phyloP scores from a whole-genome alignment of 2,797 vertebrate genomes.

The Microctenopoma lineatum region DNA sequence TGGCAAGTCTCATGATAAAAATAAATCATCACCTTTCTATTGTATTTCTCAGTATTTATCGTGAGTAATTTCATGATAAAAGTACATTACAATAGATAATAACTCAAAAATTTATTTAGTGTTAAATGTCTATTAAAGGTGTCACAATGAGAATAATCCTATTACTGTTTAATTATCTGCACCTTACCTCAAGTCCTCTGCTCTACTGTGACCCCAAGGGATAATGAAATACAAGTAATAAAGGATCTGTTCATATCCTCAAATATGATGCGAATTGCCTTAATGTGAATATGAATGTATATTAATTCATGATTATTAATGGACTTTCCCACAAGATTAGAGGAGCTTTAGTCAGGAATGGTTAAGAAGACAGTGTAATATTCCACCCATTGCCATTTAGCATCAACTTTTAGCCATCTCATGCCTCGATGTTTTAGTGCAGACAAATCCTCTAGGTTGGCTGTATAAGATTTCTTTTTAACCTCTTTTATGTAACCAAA shows the following conservation, averaged over 20 bases:
- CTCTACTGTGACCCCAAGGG: conserved; percentile 26
- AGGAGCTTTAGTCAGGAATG: neutral
- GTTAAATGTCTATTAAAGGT: neutral
- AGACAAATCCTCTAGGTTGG: conserved; percentile 34
- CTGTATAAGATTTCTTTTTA: conserved; percentile 10
- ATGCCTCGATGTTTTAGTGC: neutral
- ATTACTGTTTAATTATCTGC: conserved; percentile 27
- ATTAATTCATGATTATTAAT: conserved; percentile 42
- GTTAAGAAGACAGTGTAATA: conserved; percentile 14
- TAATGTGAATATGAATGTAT: conserved; percentile 40
- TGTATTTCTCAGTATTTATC: too few species aligned
- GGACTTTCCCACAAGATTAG: conserved; percentile 9
- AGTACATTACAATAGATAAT: too few species aligned
- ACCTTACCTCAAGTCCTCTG: conserved; percentile 5
- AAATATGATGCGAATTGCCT: conserved; percentile 17
- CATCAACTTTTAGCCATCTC: neutral
- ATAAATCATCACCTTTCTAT: too few species aligned
- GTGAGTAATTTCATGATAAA: too few species aligned
- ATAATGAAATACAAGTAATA: conserved; percentile 20
- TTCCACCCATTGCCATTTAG: neutral
- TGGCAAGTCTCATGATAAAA: too few species aligned
- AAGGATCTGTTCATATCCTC: conserved; percentile 8
- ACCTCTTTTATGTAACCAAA: conserved; percentile 33
- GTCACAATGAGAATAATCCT: conserved; percentile 11
- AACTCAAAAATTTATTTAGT: too few species aligned